These are phyloP conservation scores for Philhelius pedissequus DNA, from an alignment of 2,888 invertebrate species.

Conservation along the genomic window DNA sequence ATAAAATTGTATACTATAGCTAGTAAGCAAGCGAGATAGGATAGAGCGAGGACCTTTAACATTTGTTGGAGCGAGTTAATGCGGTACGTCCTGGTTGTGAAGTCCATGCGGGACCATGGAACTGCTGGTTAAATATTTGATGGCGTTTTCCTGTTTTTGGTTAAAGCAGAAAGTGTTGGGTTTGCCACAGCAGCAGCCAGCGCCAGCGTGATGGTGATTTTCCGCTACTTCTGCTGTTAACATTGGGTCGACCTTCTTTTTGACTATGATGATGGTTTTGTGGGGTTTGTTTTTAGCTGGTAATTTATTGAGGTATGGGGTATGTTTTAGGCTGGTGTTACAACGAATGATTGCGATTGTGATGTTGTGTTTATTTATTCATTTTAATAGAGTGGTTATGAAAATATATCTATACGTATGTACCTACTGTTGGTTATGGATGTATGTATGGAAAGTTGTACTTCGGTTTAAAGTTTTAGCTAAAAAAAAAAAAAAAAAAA, in stretches of 20 bases:
- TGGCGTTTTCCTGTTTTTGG: slow-evolving; percentile 51
- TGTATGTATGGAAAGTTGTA: too few relatives aligned
- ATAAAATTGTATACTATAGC: too few relatives aligned
- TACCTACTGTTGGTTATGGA: too few relatives aligned
- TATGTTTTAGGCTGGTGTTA: slow-evolving; percentile 12
- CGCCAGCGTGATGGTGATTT: slow-evolving; percentile 25
- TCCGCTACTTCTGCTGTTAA: slow-evolving; percentile 24
- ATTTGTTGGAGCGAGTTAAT: not conserved
- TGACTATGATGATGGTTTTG: not conserved
- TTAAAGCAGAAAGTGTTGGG: slow-evolving; percentile 43
- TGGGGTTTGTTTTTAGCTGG: not conserved
- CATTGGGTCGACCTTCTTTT: slow-evolving; percentile 36
- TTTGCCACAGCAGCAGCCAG: slow-evolving; percentile 20
- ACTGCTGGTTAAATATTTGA: slow-evolving; percentile 58
- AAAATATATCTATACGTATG: slow-evolving; percentile 12
- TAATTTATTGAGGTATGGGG: not conserved
- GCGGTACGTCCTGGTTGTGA: not conserved
- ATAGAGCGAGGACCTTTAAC: slow-evolving; percentile 34
- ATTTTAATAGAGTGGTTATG: slow-evolving; percentile 56
- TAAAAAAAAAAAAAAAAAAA: not conserved
- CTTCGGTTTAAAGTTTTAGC: not conserved
- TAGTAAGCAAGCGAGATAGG: not conserved
- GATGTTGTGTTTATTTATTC: slow-evolving; percentile 52
- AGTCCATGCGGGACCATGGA: not conserved
- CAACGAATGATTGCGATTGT: slow-evolving; percentile 34